Evolutionary conservation across 2,797 vertebrate species (phyloP).

Genomic region (Myotis vivesi): DNA sequence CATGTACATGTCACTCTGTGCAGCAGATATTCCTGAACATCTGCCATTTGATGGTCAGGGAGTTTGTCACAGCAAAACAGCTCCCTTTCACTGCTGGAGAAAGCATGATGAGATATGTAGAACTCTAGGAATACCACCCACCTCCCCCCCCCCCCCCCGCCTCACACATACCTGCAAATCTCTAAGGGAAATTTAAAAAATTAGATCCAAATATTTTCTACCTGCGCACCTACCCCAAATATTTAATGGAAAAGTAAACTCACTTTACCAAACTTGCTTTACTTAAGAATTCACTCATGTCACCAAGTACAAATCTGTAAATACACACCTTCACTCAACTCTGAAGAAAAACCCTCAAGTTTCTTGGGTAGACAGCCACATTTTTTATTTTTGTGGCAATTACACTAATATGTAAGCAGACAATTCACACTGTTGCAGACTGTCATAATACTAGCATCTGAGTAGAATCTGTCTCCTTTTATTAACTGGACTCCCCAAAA

Average conservation of each 20-base stretch:
- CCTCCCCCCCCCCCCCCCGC: background rate
- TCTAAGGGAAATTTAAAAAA: background rate
- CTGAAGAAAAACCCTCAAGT: background rate
- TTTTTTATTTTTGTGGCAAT: background rate
- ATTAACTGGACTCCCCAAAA: background rate
- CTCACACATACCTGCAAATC: background rate
- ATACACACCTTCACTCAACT: background rate
- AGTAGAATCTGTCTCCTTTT: conserved; percentile 24
- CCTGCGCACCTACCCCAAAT: background rate
- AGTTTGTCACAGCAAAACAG: background rate
- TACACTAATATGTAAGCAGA: background rate
- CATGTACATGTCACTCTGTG: background rate
- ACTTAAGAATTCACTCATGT: background rate
- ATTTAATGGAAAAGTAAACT: conserved; percentile 5
- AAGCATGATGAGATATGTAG: background rate
- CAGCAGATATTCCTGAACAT: background rate
- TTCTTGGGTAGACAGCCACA: background rate
- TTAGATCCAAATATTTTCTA: background rate
- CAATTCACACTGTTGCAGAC: background rate
- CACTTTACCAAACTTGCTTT: background rate
- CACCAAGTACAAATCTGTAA: background rate
- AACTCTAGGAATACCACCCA: background rate
- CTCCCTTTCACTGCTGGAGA: background rate
- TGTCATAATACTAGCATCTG: background rate
- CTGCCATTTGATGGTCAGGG: background rate